phyloP scores from a whole-genome alignment of 2,113 vertebrate genomes.

The Tychaedon coryphoeus region DNA sequence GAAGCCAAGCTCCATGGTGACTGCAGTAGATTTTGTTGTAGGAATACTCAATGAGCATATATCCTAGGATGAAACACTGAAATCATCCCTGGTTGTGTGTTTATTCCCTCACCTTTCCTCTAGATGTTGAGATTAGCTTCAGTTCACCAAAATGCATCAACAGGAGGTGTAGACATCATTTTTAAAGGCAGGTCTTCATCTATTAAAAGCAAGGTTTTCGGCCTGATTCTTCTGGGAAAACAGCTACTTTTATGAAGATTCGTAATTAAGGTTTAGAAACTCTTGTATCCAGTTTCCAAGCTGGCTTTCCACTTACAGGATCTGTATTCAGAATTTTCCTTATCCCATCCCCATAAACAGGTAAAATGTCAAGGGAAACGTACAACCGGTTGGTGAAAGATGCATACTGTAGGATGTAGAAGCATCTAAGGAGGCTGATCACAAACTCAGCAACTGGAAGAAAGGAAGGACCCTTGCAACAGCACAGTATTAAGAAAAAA shows the following conservation, averaged over 20 bases:
- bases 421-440: background rate
- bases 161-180: background rate
- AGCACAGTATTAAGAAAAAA: background rate
- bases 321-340: background rate
- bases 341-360: background rate
- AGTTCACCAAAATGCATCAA: background rate
- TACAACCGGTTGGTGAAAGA: background rate
- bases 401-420: background rate
- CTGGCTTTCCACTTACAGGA: background rate
- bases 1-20: background rate
- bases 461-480: background rate
- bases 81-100: background rate
- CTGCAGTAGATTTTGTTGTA: background rate
- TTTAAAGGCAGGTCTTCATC: background rate
- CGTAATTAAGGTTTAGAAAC: background rate
- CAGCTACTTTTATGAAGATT: background rate
- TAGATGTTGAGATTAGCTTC: background rate
- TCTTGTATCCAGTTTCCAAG: background rate
- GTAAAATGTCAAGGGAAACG: background rate
- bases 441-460: background rate
- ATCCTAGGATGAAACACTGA: background rate
- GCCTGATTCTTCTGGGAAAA: background rate
- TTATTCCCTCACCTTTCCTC: background rate
- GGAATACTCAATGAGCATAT: background rate
- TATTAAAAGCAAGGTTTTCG: background rate